Evolutionary conservation across 1,140 invertebrate genomes (phyloP), one percentile per base, ranked within the genome.

Genomic region (Ostrea denselamellosa): DNA sequence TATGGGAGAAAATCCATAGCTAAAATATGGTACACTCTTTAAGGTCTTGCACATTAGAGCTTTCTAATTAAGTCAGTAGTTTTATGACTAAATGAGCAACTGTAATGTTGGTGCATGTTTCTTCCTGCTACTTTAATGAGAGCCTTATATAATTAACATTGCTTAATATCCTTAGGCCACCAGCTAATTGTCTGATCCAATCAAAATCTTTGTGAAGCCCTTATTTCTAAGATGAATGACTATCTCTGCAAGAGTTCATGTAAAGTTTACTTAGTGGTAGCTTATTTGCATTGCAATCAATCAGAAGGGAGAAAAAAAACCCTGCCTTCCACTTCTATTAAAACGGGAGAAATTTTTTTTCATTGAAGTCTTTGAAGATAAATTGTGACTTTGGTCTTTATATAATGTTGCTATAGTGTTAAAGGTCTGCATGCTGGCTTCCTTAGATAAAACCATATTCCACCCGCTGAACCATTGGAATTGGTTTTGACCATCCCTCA

Each of bases 201-300:
- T 77, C 68, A 77, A 77, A 28, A 28, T 77, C 68, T 28, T 9
- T 44, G 25, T 34, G 10, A 77, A 25, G 68, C 22, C 68, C 14
- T 34, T 77, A 12, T 77, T 77, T 34, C 68, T 17, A 77, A 77
- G 22, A 77, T 77, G 68, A 77, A 77, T 77, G 68, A 77, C 34
- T 77, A 22, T 77, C 28, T 14, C 68, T 77, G 25, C 68, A 77
- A 34, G 68, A 77, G 68, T 77, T 77, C 68, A 77, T 14, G 68
- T 34, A 77, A 77, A 77, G 68, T 77, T 77, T 77, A 77, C 68
- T 77, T 17, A 77, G 14, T 2, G 68, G 68, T 14, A 14, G 10
- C 14, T 19, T 25, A 77, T 77, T 77, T 77, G 68, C 68, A 77
- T 14, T 77, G 25, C 68, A 28, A 77, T 77, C 25, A 25, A 77